These are phyloP conservation scores for Ctenicera cuprea DNA, from an alignment of 2,888 invertebrate genomes.

Conservation along the genomic window DNA sequence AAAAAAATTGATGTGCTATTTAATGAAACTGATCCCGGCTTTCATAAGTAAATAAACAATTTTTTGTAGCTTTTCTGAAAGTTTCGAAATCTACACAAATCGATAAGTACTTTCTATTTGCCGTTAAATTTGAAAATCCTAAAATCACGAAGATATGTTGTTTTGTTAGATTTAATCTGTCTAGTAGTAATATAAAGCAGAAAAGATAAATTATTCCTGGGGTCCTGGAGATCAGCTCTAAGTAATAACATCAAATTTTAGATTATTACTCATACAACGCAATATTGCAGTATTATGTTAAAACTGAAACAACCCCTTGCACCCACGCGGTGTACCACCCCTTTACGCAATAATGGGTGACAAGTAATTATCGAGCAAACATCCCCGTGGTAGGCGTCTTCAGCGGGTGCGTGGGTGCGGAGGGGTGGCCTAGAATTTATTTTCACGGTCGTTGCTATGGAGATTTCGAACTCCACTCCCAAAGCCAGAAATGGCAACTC, in stretches of 20 bases:
- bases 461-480: conserved; percentile 54
- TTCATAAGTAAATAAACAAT: too few species aligned
- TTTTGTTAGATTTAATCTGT: too few species aligned
- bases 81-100: too few species aligned
- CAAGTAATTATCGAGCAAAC: conserved; percentile 47
- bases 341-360: conserved; percentile 41
- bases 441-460: conserved; percentile 60
- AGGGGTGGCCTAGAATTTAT: conserved; percentile 61
- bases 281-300: conserved; percentile 28
- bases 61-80: too few species aligned
- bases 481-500: conserved; percentile 48
- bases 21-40: too few species aligned
- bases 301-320: conserved; percentile 37
- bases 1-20: too few species aligned
- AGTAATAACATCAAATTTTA: background rate
- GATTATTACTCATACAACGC: conserved; percentile 1
- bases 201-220: background rate
- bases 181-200: too few species aligned
- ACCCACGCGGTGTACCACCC: conserved; percentile 39
- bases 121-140: too few species aligned
- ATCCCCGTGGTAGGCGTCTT: conserved; percentile 56
- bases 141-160: too few species aligned
- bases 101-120: too few species aligned
- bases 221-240: background rate
- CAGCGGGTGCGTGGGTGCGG: conserved; percentile 56